Evolutionary conservation across 2,888 invertebrate genomes (phyloP).

Genomic region (Drosophila sordidula): DNA sequence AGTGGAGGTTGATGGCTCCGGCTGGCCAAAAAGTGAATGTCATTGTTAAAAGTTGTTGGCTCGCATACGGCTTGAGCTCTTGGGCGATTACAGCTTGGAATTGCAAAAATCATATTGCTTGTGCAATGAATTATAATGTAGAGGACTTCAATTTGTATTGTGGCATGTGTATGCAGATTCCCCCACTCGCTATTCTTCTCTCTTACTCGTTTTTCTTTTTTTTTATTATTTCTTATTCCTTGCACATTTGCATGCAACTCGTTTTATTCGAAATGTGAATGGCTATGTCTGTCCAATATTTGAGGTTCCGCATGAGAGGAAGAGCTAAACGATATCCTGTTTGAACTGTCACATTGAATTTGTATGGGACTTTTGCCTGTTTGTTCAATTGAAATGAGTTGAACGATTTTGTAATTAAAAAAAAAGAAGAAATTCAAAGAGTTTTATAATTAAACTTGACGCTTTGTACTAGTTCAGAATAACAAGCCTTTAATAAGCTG

Average conservation of each 20-base stretch:
- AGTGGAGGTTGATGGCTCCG: constrained; percentile 18
- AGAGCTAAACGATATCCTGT: constrained; percentile 28
- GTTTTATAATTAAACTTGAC: background rate
- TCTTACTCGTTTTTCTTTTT: background rate
- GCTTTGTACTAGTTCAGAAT: background rate
- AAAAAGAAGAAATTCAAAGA: background rate
- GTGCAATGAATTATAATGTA: constrained; percentile 73
- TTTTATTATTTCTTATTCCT: constrained; percentile 3
- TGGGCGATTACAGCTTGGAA: constrained; percentile 21
- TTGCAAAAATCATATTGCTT: constrained; percentile 61
- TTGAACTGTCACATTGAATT: constrained; percentile 14
- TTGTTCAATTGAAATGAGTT: constrained; percentile 1
- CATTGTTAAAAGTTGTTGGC: constrained; percentile 57
- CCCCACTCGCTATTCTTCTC: constrained; percentile 1
- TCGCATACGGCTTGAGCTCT: constrained; percentile 21
- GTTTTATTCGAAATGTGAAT: constrained; percentile 2
- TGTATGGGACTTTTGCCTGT: background rate
- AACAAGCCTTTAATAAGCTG: background rate
- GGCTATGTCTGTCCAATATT: constrained; percentile 4
- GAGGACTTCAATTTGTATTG: constrained; percentile 63
- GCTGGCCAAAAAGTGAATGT: constrained; percentile 55
- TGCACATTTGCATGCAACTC: constrained; percentile 49
- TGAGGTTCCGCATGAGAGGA: constrained; percentile 3
- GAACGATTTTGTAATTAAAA: constrained; percentile 5
- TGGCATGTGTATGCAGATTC: constrained; percentile 37